These are phyloP conservation scores for Neosilurus hyrtlii DNA, from an alignment of 2,797 vertebrate genomes.

Conservation along the genomic window DNA sequence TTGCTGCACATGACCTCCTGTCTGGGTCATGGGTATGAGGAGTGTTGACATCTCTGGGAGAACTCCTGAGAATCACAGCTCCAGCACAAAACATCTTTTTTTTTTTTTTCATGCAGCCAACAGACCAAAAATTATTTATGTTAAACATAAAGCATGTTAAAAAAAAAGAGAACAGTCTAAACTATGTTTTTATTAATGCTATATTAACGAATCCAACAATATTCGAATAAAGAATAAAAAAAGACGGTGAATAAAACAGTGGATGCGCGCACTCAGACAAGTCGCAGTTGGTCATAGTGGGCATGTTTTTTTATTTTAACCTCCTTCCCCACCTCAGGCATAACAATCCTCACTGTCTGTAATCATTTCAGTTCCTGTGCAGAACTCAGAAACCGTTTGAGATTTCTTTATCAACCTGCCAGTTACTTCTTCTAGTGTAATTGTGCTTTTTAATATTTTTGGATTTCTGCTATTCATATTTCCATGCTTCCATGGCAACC, in stretches of 20 bases:
- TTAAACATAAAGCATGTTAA: no score
- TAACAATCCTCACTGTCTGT: no score
- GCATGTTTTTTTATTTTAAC: neutral
- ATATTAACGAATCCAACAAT: neutral
- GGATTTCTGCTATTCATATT: no score
- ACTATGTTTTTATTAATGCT: no score
- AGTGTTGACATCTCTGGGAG: slow-evolving; percentile 34
- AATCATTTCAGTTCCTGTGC: no score
- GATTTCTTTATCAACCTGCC: no score
- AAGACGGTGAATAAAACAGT: neutral
- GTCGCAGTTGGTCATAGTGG: neutral
- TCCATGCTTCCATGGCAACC: no score
- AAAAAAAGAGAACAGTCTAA: no score
- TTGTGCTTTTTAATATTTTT: no score
- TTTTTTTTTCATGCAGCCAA: slow-evolving; percentile 7
- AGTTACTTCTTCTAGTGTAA: no score
- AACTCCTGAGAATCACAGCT: slow-evolving; percentile 35
- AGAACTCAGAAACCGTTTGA: no score
- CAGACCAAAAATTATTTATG: neutral
- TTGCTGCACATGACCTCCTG: slow-evolving; percentile 31
- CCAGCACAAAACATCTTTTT: neutral
- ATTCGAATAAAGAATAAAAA: neutral
- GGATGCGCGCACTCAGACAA: neutral
- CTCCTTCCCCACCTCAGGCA: no score
- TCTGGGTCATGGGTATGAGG: neutral